phyloP scores from a whole-genome alignment of 2,888 invertebrate genomes.

The Eugnorisma glareosa region DNA sequence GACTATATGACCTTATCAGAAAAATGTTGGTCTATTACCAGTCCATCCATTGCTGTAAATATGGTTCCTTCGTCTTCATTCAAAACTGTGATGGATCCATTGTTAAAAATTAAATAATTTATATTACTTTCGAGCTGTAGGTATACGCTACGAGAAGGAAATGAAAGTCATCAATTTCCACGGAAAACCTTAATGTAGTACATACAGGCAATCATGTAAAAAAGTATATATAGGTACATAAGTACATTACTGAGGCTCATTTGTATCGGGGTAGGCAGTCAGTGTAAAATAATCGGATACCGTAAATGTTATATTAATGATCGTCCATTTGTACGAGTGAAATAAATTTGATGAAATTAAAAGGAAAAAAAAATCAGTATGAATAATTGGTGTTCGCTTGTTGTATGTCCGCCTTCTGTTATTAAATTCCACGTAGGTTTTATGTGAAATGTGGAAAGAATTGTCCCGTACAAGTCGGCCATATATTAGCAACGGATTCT shows the following conservation, averaged over 20 bases:
- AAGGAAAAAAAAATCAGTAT: conserved; percentile 76
- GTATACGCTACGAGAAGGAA: conserved; percentile 49
- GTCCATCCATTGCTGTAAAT: background rate
- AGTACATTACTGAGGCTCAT: conserved; percentile 67
- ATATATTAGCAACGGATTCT: conserved; percentile 43
- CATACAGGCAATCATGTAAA: conserved; percentile 57
- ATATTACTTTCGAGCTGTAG: conserved; percentile 31
- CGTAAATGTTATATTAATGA: conserved; percentile 83
- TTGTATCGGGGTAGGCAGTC: conserved; percentile 67
- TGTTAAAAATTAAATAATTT: conserved; percentile 17
- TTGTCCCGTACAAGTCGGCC: conserved; percentile 43
- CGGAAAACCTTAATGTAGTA: conserved; percentile 57
- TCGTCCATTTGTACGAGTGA: conserved; percentile 81
- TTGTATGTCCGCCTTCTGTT: conserved; percentile 73
- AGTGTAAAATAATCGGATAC: conserved; percentile 76
- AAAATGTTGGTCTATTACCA: background rate
- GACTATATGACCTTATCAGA: background rate
- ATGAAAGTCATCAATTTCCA: conserved; percentile 65
- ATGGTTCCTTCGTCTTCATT: conserved; percentile 2
- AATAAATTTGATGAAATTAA: conserved; percentile 85
- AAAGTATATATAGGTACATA: conserved; percentile 48
- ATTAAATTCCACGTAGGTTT: conserved; percentile 71
- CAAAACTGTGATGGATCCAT: background rate
- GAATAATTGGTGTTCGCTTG: conserved; percentile 75
- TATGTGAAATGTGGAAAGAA: conserved; percentile 58